phyloP scores from a whole-genome alignment of 2,888 invertebrate species.

The Lissonota sp. region DNA sequence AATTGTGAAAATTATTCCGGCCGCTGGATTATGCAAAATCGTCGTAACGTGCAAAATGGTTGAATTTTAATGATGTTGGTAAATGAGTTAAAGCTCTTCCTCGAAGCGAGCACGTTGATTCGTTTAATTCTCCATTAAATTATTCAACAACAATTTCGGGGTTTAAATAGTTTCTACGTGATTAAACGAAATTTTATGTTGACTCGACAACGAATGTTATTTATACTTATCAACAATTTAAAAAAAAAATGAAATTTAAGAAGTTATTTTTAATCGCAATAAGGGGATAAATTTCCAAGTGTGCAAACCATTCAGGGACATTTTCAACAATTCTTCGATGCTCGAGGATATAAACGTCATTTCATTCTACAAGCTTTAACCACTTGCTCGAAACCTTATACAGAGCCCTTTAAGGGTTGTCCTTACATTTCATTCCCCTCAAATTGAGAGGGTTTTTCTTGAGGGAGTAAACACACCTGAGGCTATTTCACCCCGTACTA shows the following conservation, averaged over 20 bases:
- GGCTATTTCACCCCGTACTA: conserved; percentile 3
- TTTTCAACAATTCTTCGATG: background rate
- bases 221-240: background rate
- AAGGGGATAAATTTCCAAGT: too few species aligned
- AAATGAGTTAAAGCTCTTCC: too few species aligned
- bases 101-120: background rate
- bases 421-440: background rate
- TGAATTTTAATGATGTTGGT: background rate
- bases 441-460: background rate
- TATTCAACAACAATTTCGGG: background rate
- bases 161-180: background rate
- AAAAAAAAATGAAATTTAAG: background rate
- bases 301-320: too few species aligned
- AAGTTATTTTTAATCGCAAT: background rate
- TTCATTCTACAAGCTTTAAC: background rate
- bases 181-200: background rate
- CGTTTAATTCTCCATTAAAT: background rate
- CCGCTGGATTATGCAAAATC: too few species aligned
- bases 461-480: conserved; percentile 12
- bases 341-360: background rate
- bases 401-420: background rate
- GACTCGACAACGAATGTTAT: background rate
- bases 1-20: conserved; percentile 23
- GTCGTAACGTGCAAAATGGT: background rate
- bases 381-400: background rate